phyloP scores from a whole-genome alignment of 2,113 vertebrate species.

The Amblyopsis rosae region DNA sequence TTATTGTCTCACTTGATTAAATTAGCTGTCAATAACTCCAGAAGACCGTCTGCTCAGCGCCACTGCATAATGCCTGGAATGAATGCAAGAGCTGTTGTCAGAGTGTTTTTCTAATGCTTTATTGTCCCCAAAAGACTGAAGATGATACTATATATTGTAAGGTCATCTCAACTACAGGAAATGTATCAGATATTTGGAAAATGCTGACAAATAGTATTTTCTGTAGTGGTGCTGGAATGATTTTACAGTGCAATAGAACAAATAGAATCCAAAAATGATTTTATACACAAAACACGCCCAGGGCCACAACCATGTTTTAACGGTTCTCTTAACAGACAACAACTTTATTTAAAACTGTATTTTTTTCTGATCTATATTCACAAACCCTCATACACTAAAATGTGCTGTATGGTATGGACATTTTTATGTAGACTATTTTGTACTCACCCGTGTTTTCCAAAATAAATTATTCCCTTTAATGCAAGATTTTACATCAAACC shows the following conservation, averaged over 20 bases:
- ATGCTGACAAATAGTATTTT: constrained; percentile 27
- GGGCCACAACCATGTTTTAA: neutral
- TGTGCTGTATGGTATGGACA: too few relatives aligned
- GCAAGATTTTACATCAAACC: too few relatives aligned
- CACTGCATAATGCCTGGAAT: neutral
- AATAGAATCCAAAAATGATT: neutral
- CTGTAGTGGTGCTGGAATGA: neutral
- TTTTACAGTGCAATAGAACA: constrained; percentile 22
- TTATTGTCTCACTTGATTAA: constrained; percentile 53
- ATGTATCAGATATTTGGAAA: constrained; percentile 41
- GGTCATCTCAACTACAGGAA: constrained; percentile 31
- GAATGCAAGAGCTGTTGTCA: neutral
- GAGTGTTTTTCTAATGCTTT: neutral
- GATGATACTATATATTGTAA: too few relatives aligned
- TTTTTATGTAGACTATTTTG: too few relatives aligned
- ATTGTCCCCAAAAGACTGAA: neutral
- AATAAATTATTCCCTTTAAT: too few relatives aligned
- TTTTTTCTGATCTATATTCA: too few relatives aligned
- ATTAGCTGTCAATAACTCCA: constrained; percentile 55
- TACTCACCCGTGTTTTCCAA: too few relatives aligned
- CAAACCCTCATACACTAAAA: too few relatives aligned
- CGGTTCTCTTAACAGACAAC: too few relatives aligned
- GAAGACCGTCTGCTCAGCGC: constrained; percentile 10
- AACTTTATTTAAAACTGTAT: too few relatives aligned
- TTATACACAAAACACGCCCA: constrained; percentile 4